Evolutionary conservation across 2,888 invertebrate species (phyloP).

Genomic region (Thysanoteuthis rhombus): DNA sequence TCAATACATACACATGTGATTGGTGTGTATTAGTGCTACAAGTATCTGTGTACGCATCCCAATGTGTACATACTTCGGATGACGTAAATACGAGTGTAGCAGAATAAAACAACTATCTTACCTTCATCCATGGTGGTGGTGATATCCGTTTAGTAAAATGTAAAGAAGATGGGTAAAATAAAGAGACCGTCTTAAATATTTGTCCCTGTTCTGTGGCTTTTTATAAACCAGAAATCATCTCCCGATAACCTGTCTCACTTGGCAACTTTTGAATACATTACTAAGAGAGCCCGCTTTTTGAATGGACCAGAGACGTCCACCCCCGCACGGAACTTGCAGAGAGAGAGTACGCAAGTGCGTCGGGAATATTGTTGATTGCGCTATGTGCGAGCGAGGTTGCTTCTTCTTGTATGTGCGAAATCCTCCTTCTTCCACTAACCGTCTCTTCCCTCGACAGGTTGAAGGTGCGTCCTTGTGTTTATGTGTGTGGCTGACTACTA

Average conservation of each 20-base stretch:
- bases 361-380: neutral
- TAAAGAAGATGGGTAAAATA: no score
- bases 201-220: no score
- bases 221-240: neutral
- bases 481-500: no score
- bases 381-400: neutral
- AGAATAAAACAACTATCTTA: neutral
- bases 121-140: neutral
- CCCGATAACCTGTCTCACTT: neutral
- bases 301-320: neutral
- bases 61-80: no score
- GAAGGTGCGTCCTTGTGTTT: no score
- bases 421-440: no score
- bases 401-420: neutral
- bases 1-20: no score
- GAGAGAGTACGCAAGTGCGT: neutral
- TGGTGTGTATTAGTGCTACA: no score
- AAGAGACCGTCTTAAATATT: neutral
- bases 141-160: neutral
- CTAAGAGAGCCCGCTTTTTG: neutral
- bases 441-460: no score
- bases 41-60: no score
- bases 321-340: neutral
- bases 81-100: no score
- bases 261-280: neutral